A percentile compares a stretch with the other conserved stretches of the same genome.
Evolutionary conservation across 53 echinoderm and acorn worm genomes (phyloP).

Genomic region (Holothuria leucospilota): DNA sequence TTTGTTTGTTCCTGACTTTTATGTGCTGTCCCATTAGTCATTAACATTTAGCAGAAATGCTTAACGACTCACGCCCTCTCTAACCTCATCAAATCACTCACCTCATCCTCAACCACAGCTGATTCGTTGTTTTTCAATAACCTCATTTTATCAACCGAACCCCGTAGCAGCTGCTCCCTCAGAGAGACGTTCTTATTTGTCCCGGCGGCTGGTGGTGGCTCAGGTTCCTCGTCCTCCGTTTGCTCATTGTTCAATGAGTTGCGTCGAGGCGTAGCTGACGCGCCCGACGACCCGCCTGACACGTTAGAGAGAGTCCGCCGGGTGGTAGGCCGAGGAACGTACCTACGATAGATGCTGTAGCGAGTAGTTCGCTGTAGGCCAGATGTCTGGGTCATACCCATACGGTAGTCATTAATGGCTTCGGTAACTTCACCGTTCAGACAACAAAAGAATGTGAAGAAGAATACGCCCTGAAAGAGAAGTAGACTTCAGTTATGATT

Average conservation of each 20-base stretch:
- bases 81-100: no score
- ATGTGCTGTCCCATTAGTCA: no score
- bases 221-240: slow-evolving; percentile 18
- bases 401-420: slow-evolving; percentile 79
- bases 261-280: slow-evolving; percentile 26
- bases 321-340: slow-evolving; percentile 66
- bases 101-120: background rate
- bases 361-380: slow-evolving; percentile 88
- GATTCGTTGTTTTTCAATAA: background rate
- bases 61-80: no score
- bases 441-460: slow-evolving; percentile 93
- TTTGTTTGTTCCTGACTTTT: no score
- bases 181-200: slow-evolving; percentile 2
- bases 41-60: no score
- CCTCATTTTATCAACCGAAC: slow-evolving; percentile 37
- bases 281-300: slow-evolving; percentile 12
- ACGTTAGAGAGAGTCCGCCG: slow-evolving; percentile 43
- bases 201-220: background rate
- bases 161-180: slow-evolving; percentile 14
- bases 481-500: background rate
- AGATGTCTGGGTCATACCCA: slow-evolving; percentile 80
- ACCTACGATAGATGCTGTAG: slow-evolving; percentile 93
- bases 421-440: slow-evolving; percentile 89
- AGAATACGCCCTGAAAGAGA: slow-evolving; percentile 88
- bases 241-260: slow-evolving; percentile 23